Percentiles rank a stretch among this genome's conserved stretches.
Conservation (phyloP, 2,797 vertebrate species). For the Choloepus didactylus region DNA sequence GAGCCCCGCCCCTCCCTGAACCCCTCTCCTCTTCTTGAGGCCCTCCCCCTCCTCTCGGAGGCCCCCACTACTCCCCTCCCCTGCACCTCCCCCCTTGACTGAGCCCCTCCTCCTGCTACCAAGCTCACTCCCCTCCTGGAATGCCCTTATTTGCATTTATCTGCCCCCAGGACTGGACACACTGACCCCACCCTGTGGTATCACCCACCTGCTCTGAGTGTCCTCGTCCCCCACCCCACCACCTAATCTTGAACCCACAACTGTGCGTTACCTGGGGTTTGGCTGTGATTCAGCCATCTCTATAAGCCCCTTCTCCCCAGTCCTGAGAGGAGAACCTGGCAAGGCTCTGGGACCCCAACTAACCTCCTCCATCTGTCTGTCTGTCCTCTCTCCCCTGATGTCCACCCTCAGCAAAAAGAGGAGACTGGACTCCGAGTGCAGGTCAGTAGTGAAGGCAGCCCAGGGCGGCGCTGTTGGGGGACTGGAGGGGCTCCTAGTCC, state of each 20-base stretch:
- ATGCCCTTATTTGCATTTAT: neutral
- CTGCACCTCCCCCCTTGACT: no score
- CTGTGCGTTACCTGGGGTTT: neutral
- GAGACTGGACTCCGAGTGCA: slow-evolving; percentile 88
- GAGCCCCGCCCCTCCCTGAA: neutral
- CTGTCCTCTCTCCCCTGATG: slow-evolving; percentile 62
- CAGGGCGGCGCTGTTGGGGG: neutral
- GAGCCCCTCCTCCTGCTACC: no score
- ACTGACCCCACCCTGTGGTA: neutral
- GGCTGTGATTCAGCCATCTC: neutral
- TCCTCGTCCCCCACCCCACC: neutral
- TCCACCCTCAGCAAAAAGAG: slow-evolving; percentile 89
- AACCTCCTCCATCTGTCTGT: slow-evolving; percentile 28
- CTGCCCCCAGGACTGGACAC: neutral
- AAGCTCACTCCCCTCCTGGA: neutral
- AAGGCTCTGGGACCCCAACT: slow-evolving; percentile 11
- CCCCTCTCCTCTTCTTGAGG: no score
- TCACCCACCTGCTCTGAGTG: neutral
- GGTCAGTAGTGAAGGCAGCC: slow-evolving; percentile 83
- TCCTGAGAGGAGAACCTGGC: neutral
- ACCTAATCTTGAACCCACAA: neutral
- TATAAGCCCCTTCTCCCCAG: neutral
- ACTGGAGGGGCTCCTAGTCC: neutral
- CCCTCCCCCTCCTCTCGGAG: no score
- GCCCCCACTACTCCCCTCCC: neutral